Evolutionary conservation across 1,140 invertebrate genomes (phyloP), one percentile per base, ranked within the genome.

Genomic region (Adoxophyes honmai): DNA sequence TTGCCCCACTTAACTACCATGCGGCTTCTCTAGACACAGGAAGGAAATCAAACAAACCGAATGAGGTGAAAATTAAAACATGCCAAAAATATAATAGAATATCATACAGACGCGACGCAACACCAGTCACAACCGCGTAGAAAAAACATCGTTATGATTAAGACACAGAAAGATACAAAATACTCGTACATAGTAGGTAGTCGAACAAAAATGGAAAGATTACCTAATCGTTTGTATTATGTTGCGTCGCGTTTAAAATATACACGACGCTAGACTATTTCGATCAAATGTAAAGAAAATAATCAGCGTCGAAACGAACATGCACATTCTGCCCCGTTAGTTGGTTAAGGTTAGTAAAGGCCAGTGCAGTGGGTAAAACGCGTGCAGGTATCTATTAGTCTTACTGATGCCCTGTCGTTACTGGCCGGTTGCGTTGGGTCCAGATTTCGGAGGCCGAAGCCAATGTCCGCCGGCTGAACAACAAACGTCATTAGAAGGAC

Each of bases 1-100:
- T 87, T 87, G 66, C 70, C 78, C 86, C 86, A 88, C 60, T 82
- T 88, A 86, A 88, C 86, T 87, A 88, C 76, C 86, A 88, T 88
- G 84, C 84, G 78, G 86, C 86, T 74, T 59, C 66, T 86, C 86
- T 88, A 88, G 61, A 86, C 68, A 73, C 81, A 75, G 65, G 64
- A 73, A 66, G 55, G 57, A 78, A 88, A 85, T 64, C 70, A 82
- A 83, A 75, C 58, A 76, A 83, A 81, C 73, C 66, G 55, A 71
- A 52, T 54, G 15, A 54, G 11, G 16, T 28, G 60, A 76, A 70
- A 79, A 75, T 79, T 81, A 80, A 76, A 70, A 75, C 84, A 87
- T 85, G 84, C 84, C 74, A 59, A 21, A 57, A 54, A 60, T 5
- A 14, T 21, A 48, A 7, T 21, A 48, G 6, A 11, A 48, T n/a